Conservation (phyloP, 2,888 invertebrate species). For the Euphydryas editha region DNA sequence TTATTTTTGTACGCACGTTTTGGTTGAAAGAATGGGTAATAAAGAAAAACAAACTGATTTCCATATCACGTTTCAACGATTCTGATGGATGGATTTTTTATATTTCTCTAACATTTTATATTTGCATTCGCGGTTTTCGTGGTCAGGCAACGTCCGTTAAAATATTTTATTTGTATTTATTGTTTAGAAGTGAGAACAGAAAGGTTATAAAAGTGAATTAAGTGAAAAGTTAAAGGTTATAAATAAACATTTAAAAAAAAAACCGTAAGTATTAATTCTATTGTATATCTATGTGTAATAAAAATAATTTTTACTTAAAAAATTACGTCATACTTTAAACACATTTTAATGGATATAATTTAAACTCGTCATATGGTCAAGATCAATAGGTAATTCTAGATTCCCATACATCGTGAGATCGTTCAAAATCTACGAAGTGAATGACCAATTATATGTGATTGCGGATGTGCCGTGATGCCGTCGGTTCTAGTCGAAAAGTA, state of each 20-base stretch:
- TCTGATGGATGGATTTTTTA: not conserved
- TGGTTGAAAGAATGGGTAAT: no score
- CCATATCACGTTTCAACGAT: not conserved
- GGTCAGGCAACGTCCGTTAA: constrained; percentile 18
- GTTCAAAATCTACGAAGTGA: constrained; percentile 55
- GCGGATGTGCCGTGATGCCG: constrained; percentile 60
- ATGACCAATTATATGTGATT: constrained; percentile 65
- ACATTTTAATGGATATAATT: not conserved
- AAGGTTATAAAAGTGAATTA: not conserved
- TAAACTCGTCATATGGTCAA: not conserved
- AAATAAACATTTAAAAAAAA: no score
- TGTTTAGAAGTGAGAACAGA: not conserved
- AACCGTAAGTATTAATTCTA: not conserved
- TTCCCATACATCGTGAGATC: constrained; percentile 47
- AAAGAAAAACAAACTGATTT: no score
- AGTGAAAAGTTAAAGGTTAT: not conserved
- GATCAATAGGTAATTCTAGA: constrained; percentile 25
- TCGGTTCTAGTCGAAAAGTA: constrained; percentile 65
- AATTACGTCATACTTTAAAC: not conserved
- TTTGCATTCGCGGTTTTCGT: constrained; percentile 33
- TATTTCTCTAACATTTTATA: constrained; percentile 28
- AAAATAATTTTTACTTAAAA: not conserved
- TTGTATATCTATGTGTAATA: not conserved
- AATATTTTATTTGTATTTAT: not conserved
- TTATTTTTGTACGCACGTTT: no score